A percentile compares a stretch with the other conserved stretches of the same genome.
Evolutionary conservation across 2,888 invertebrate genomes (phyloP).

Genomic region (Hemicrepidius hirtus): DNA sequence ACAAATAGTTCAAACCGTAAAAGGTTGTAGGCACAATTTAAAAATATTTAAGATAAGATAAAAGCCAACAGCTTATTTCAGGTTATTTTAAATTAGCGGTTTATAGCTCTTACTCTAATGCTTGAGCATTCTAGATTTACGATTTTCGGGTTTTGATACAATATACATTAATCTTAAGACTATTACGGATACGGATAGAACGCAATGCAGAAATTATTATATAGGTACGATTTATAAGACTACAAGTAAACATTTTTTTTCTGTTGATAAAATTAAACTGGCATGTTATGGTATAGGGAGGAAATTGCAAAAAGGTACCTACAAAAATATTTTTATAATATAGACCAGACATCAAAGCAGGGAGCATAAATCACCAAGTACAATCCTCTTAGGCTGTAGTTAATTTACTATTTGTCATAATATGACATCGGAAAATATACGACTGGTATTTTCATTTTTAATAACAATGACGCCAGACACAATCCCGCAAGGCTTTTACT

Average conservation of each 20-base stretch:
- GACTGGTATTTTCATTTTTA: conserved; percentile 51
- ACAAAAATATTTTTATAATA: conserved; percentile 42
- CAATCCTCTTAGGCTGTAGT: conserved; percentile 51
- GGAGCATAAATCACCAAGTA: conserved; percentile 47
- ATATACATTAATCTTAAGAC: too few relatives aligned
- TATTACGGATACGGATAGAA: too few relatives aligned
- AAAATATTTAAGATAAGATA: too few relatives aligned
- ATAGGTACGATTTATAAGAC: too few relatives aligned
- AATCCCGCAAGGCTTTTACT: conserved; percentile 28
- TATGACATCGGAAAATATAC: conserved; percentile 50
- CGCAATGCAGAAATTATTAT: too few relatives aligned
- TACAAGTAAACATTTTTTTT: background rate
- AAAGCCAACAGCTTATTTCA: too few relatives aligned
- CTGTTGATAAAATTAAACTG: conserved; percentile 7
- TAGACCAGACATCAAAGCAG: conserved; percentile 42
- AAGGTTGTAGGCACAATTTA: too few relatives aligned
- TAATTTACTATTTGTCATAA: conserved; percentile 55
- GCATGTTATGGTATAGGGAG: background rate
- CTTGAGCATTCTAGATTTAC: too few relatives aligned
- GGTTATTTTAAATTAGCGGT: too few relatives aligned
- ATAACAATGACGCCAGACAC: conserved; percentile 49
- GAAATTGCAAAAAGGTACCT: conserved; percentile 3
- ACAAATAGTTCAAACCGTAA: too few relatives aligned
- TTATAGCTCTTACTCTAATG: too few relatives aligned
- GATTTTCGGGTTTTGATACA: too few relatives aligned